These are phyloP conservation scores for Physeter macrocephalus DNA, from an alignment of 2,113 vertebrate genomes.

Conservation along the genomic window DNA sequence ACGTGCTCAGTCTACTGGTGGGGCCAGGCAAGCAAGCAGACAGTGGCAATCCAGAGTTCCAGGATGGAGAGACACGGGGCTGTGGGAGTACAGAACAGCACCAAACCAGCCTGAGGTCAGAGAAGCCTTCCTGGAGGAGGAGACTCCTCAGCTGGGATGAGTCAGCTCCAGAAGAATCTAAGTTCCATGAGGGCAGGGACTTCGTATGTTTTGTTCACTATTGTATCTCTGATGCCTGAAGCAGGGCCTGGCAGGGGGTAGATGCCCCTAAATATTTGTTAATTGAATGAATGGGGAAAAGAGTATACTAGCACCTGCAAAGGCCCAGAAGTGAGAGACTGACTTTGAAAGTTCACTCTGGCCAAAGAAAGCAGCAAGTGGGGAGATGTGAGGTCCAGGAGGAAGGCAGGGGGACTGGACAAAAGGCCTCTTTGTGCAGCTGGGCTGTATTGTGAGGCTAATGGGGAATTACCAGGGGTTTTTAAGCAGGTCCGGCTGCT, in stretches of 20 bases:
- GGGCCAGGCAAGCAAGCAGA: neutral
- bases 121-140: neutral
- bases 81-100: neutral
- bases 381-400: neutral
- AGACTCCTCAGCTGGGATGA: neutral
- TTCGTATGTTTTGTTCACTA: neutral
- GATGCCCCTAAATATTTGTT: neutral
- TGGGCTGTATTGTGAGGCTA: neutral
- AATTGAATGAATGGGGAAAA: neutral
- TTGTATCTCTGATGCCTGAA: neutral
- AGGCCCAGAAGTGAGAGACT: neutral
- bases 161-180: neutral
- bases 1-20: neutral
- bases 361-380: neutral
- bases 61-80: neutral
- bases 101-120: neutral
- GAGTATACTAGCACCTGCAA: neutral
- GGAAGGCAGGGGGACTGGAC: neutral
- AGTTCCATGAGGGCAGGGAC: neutral
- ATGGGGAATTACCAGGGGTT: neutral
- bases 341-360: neutral
- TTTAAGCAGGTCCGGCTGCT: neutral
- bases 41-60: neutral
- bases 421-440: neutral
- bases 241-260: neutral